Base-by-base conservation (phyloP, 2,113 vertebrate genomes). In the Rhea pennata region DNA sequence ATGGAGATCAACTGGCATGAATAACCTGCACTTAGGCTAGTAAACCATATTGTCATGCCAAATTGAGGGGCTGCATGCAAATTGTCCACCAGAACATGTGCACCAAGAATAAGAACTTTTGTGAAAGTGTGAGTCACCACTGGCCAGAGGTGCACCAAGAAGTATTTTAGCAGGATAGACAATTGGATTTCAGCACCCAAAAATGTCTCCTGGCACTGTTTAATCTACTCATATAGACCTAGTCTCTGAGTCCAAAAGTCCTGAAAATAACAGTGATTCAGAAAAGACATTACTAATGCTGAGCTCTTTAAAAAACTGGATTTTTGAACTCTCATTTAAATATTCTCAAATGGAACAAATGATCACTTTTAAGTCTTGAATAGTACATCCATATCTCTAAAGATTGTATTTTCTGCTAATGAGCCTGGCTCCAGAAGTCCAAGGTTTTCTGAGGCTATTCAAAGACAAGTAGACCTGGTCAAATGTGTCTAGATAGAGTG, bases 71-170 rank as follows among this genome's bases (percentile, higher is more conserved):
- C 31, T 10, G 16, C 31, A 72, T 31, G 23, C 6, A 50, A 24
- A 54, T 11, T 69, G 6, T 16, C 21, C 27, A 19, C 7, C 51
- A 10, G 15, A 53, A 53, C 24, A 39, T 42, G 21, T 71, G 26
- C 53, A 87, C 40, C 0, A 0, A 14, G 19, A 12, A 56, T 5
- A 64, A 15, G 23, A 65, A 23, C 7, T 58, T 21, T 26, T 58
- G 8, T 2, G 1, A 54, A 40, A 9, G 29, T 58, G 9, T 3
- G 4, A 42, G 27, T 42, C 50, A 62, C 5, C 36, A 61, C 27
- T 10, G 71, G 21, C 1, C 2, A 16, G 10, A 3, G 1, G 39
- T 29, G 3, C 3, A 5, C 15, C 12, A 9, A 2, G 9, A 10
- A 74, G 1, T 12, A 48, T 39, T 74, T 7, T 19, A 53, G 16